Evolutionary conservation across 2,797 vertebrate genomes (phyloP), one percentile per base, ranked within the genome.

Genomic region (Sorex maritimensis): DNA sequence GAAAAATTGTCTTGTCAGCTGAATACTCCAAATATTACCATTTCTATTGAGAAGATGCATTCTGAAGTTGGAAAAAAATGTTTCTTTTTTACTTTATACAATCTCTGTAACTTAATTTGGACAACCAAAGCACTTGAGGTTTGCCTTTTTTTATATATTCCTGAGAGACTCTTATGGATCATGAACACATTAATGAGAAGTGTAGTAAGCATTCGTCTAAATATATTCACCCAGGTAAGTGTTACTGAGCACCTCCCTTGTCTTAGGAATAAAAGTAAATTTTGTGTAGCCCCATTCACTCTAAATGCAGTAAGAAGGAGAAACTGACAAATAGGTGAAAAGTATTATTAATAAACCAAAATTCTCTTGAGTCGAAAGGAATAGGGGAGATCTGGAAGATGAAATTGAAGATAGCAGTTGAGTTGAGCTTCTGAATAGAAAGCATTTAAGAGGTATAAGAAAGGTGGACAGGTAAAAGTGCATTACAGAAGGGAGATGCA

Each of bases 191-290:
- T 77, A 38, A 41, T 55, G 52, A 85, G 28, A 80, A 81, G 91
- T 95, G 90, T 46, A 77, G 21, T 69, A 24, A 49, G 14, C 23
- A 79, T 28, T 9, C 9, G 73, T 78, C 87, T 85, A 75, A 83
- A 78, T 63, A 26, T 3, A 75, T 23, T 41, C 74, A 73, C 30
- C 4, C 14, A 52, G 77, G 41, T 49, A 81, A 41, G 78, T 67
- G 38, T 44, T 73, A 81, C 44, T 84, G 63, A 88, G 34, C 1
- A 63, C 14, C 10, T 58, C 11, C 28, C 38, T 72, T 41, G 52
- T 55, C n/a, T 30, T 81, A 74, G 26, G 68, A 28, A 26, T 41
- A 69, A 46, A 38, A 55, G 52, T 26, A 9, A 72, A 9, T 79
- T 71, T 8, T 46, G 13, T 10, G 8, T 0, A 24, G 19, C 7